A percentile compares a stretch with the other conserved stretches of the same genome.
These are phyloP conservation scores for Paedocypris micromegethes DNA, from an alignment of 2,797 vertebrate genomes.

Conservation along the genomic window DNA sequence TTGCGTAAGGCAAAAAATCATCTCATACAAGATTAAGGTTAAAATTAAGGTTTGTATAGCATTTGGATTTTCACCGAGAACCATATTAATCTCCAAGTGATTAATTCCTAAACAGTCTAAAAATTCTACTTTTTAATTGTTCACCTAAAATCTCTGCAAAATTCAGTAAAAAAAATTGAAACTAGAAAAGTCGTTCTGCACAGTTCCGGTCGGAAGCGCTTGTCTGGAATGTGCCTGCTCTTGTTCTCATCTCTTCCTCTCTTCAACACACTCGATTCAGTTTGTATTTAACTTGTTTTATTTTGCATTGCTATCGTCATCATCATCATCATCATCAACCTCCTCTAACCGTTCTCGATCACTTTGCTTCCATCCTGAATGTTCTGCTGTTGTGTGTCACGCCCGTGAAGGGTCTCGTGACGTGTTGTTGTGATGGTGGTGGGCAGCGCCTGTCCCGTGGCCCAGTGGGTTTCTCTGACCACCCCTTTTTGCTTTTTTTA, in stretches of 20 bases:
- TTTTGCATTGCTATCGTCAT: constrained; percentile 23
- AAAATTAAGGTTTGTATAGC: no score
- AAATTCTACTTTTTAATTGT: no score
- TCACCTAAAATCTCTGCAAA: no score
- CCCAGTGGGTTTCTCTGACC: constrained; percentile 44
- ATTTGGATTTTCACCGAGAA: no score
- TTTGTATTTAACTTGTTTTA: constrained; percentile 1
- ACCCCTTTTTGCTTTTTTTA: constrained; percentile 52
- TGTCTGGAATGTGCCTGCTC: constrained; percentile 32
- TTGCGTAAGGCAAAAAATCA: no score
- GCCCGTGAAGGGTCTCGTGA: no score
- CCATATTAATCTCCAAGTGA: no score
- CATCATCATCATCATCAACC: constrained; percentile 46
- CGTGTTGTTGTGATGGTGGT: constrained; percentile 54
- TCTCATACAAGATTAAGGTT: no score
- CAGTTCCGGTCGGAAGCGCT: background rate
- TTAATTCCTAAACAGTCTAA: no score
- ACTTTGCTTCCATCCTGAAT: constrained; percentile 10
- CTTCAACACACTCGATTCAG: background rate
- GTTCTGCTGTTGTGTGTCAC: background rate
- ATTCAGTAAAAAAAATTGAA: no score
- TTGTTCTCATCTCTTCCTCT: constrained; percentile 21
- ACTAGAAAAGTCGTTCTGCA: background rate
- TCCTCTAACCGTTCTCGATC: constrained; percentile 43
- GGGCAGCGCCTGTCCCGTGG: constrained; percentile 48